phyloP scores from a whole-genome alignment of 2,888 invertebrate genomes.

The Nemoura dubitans region DNA sequence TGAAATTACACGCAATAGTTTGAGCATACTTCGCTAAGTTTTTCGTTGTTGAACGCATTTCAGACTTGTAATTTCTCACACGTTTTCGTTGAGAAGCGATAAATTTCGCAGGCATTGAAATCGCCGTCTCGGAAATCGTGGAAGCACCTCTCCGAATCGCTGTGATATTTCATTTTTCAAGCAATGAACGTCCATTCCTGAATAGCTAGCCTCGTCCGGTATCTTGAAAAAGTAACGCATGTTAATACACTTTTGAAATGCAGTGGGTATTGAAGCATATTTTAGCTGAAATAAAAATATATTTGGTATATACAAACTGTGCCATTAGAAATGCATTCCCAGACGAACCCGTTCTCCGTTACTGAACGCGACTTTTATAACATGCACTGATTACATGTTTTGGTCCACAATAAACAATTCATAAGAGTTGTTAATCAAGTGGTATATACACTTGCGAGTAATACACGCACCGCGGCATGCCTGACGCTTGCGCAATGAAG shows the following conservation, averaged over 20 bases:
- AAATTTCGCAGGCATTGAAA: neutral
- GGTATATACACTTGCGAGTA: neutral
- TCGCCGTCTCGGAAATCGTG: neutral
- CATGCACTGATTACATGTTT: constrained; percentile 5
- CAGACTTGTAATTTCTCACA: neutral
- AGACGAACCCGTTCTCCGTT: neutral
- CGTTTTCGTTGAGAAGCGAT: neutral
- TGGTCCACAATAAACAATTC: neutral
- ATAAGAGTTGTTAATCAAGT: neutral
- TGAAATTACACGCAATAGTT: neutral
- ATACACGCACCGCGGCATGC: neutral
- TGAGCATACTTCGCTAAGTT: neutral
- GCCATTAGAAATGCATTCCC: neutral
- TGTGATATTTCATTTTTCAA: too few species aligned
- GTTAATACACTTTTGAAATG: too few species aligned
- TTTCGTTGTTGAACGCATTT: neutral
- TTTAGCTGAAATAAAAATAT: neutral
- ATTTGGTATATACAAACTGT: neutral
- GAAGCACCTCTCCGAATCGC: neutral
- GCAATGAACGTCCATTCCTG: too few species aligned
- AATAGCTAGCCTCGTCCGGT: too few species aligned
- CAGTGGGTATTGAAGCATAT: too few species aligned
- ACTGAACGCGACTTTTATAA: neutral
- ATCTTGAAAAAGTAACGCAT: too few species aligned
- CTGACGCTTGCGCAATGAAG: neutral